Evolutionary conservation across 2,113 vertebrate genomes (phyloP), one percentile per base, ranked within the genome.

Genomic region (Setophaga petechia): DNA sequence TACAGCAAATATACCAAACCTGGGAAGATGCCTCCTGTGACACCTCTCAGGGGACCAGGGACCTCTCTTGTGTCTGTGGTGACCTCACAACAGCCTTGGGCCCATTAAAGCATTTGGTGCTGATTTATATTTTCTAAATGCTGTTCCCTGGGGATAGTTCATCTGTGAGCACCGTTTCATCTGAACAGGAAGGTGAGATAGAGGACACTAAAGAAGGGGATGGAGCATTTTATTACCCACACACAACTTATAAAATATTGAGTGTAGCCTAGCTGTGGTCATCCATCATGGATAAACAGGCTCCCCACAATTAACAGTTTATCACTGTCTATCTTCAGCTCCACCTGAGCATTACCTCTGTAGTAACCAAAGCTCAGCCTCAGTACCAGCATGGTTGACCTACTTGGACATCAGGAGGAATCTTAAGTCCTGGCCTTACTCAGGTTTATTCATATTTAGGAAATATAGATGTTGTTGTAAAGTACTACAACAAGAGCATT

Each of bases 241-340:
- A 47, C 9, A 63, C 66, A 94, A 96, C 72, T 94, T 95, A 74
- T 10, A 72, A 94, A 95, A 90, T 84, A 95, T 43, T 44, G 81
- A 95, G 62, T 67, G 47, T 87, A 95, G 71, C 89, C 87, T 94
- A 90, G 71, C 58, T 79, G 59, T 82, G 73, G 68, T 71, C 93
- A 91, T 95, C 87, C 91, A 80, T 91, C 78, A 80, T 5, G 13
- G 67, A 33, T 51, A 87, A 96, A 71, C 59, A 77, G 74, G 89
- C 39, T 94, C 84, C 15, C 58, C 76, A 57, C 87, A 92, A 91
- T 88, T 90, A 93, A 73, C 63, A 63, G 35, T 94, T 94, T 89
- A 73, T 93, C 90, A 83, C 84, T 94, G 87, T 57, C 92, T 73
- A 0, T 87, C 89, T 78, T 78, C 78, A 91, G 63, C 58, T 80